Conservation (phyloP, 2,113 vertebrate species). For the Rhinolophus sinicus region DNA sequence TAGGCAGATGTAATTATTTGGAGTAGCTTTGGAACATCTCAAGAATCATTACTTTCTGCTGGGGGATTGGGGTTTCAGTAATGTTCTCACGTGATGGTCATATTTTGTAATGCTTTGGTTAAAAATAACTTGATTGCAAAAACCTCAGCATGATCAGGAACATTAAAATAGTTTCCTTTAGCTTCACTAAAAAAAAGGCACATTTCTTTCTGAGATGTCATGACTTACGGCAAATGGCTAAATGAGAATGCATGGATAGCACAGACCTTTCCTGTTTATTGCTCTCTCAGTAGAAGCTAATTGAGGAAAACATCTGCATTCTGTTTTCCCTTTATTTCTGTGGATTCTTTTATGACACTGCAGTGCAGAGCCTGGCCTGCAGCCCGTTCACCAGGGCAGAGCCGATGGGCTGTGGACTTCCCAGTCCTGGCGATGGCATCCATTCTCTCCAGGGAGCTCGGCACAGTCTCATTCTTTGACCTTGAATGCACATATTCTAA, state of each 20-base stretch:
- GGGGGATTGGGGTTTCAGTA: constrained; percentile 51
- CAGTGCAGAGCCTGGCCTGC: constrained; percentile 35
- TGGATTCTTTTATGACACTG: constrained; percentile 65
- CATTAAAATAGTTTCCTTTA: constrained; percentile 76
- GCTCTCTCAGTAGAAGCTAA: constrained; percentile 72
- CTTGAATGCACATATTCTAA: not conserved
- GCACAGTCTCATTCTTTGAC: constrained; percentile 68
- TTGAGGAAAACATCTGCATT: constrained; percentile 75
- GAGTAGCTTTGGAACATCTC: constrained; percentile 4
- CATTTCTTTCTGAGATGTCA: constrained; percentile 42
- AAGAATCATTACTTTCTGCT: constrained; percentile 62
- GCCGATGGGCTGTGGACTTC: constrained; percentile 65
- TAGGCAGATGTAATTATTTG: constrained; percentile 44
- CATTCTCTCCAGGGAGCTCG: constrained; percentile 70
- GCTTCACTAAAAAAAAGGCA: constrained; percentile 44
- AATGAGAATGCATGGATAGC: not conserved
- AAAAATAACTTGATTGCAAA: constrained; percentile 77
- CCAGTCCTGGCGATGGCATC: constrained; percentile 63
- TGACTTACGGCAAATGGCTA: constrained; percentile 53
- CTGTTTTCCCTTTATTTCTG: constrained; percentile 64
- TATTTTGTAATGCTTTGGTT: constrained; percentile 60
- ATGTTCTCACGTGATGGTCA: constrained; percentile 54
- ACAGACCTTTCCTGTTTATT: constrained; percentile 69
- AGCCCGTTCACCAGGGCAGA: constrained; percentile 38
- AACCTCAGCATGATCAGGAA: constrained; percentile 41